Percentiles rank a stretch among this genome's conserved stretches.
Evolutionary conservation across 2,888 invertebrate genomes (phyloP).

Genomic region (Drosophila lacicola): DNA sequence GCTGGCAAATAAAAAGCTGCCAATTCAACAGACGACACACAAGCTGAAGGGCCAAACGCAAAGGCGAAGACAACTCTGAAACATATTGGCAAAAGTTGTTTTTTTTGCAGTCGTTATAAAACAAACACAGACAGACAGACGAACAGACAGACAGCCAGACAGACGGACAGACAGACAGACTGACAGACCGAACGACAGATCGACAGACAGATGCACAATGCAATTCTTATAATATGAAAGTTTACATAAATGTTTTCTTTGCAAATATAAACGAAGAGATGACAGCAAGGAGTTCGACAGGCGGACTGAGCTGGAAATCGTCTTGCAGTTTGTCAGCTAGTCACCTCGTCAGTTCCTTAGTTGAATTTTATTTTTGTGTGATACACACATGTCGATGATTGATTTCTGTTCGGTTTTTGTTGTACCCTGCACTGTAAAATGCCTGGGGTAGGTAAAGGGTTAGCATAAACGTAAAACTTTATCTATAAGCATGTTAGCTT

Average conservation of each 20-base stretch:
- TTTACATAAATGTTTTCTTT: conserved; percentile 75
- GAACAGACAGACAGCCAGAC: background rate
- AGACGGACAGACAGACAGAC: conserved; percentile 9
- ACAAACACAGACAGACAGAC: conserved; percentile 47
- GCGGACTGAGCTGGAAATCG: conserved; percentile 56
- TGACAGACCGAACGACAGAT: conserved; percentile 16
- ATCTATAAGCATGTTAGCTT: no score
- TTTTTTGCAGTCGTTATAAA: conserved; percentile 53
- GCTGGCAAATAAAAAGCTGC: conserved; percentile 40
- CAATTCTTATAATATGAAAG: conserved; percentile 69
- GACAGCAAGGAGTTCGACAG: background rate
- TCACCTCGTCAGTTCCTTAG: conserved; percentile 27
- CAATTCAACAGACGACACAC: conserved; percentile 51
- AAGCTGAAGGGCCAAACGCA: conserved; percentile 22
- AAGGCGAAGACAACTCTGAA: conserved; percentile 6
- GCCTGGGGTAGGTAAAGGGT: background rate
- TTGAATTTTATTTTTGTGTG: conserved; percentile 29
- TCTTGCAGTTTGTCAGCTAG: conserved; percentile 61
- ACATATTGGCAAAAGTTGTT: conserved; percentile 65
- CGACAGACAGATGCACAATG: conserved; percentile 45
- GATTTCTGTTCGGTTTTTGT: conserved; percentile 42
- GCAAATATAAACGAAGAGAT: conserved; percentile 59
- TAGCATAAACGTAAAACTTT: background rate
- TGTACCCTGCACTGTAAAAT: background rate
- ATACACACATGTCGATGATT: conserved; percentile 57